Conservation (phyloP, 2,888 invertebrate genomes). For the Furcula furcula region DNA sequence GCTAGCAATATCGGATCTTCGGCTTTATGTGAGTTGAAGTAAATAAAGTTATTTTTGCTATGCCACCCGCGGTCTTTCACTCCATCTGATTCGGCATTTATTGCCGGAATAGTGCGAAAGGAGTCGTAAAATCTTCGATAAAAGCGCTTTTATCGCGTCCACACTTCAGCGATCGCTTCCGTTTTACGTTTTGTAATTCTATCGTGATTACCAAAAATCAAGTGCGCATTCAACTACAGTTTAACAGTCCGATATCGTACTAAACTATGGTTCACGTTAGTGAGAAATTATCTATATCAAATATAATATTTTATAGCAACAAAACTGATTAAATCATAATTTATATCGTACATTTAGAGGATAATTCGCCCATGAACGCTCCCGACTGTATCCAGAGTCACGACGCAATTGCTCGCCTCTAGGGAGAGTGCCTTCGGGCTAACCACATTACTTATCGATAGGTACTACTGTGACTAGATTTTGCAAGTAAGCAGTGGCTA, state of each 20-base stretch:
- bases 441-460: slow-evolving; percentile 68
- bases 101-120: slow-evolving; percentile 64
- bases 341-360: slow-evolving; percentile 65
- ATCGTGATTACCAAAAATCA: slow-evolving; percentile 36
- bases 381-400: slow-evolving; percentile 67
- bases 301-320: slow-evolving; percentile 58
- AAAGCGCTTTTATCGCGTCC: slow-evolving; percentile 61
- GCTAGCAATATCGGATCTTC: slow-evolving; percentile 30
- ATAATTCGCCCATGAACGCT: slow-evolving; percentile 68
- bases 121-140: slow-evolving; percentile 70
- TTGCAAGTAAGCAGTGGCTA: slow-evolving; percentile 67
- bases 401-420: slow-evolving; percentile 48
- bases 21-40: slow-evolving; percentile 47
- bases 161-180: slow-evolving; percentile 57
- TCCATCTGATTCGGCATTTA: slow-evolving; percentile 72
- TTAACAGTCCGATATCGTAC: too few relatives aligned
- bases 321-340: slow-evolving; percentile 66
- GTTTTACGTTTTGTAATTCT: slow-evolving; percentile 55
- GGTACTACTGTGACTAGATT: slow-evolving; percentile 60
- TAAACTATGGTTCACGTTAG: slow-evolving; percentile 44
- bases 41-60: slow-evolving; percentile 59
- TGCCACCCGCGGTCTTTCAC: slow-evolving; percentile 58
- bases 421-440: slow-evolving; percentile 48
- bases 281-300: slow-evolving; percentile 45
- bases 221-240: slow-evolving; percentile 15